Evolutionary conservation across 2,797 vertebrate species (phyloP).

Genomic region (Rhinella marina): DNA sequence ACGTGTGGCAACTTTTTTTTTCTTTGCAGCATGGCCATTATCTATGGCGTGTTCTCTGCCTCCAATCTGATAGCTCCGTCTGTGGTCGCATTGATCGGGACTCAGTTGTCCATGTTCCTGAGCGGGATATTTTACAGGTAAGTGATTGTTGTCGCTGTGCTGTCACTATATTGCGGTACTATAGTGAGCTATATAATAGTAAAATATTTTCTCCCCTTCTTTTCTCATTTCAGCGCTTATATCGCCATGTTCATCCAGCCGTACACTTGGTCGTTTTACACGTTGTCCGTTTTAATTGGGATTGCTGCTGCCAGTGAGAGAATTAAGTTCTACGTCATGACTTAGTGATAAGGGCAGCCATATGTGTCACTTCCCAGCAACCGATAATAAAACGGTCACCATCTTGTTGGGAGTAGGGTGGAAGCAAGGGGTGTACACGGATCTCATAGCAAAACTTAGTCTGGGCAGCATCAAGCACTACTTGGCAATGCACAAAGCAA

Average conservation of each 20-base stretch:
- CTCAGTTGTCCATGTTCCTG: slow-evolving; percentile 91
- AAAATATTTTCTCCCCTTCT: not conserved
- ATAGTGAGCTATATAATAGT: not conserved
- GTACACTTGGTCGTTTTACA: slow-evolving; percentile 92
- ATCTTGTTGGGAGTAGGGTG: too few relatives aligned
- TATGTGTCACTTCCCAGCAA: too few relatives aligned
- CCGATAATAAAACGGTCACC: too few relatives aligned
- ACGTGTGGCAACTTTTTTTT: not conserved
- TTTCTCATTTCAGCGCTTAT: slow-evolving; percentile 79
- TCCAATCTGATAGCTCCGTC: slow-evolving; percentile 94
- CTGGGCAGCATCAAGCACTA: too few relatives aligned
- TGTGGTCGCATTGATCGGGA: slow-evolving; percentile 88
- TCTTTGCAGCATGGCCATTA: slow-evolving; percentile 88
- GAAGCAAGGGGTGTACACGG: too few relatives aligned
- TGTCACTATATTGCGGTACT: not conserved
- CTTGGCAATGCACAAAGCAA: too few relatives aligned
- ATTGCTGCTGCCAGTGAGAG: slow-evolving; percentile 89
- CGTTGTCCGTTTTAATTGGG: slow-evolving; percentile 91
- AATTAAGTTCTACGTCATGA: not conserved
- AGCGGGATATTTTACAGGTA: slow-evolving; percentile 95
- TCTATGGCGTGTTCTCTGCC: slow-evolving; percentile 94
- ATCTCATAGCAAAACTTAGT: too few relatives aligned
- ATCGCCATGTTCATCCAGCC: slow-evolving; percentile 97
- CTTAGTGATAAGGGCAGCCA: too few relatives aligned
- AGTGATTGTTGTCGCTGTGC: slow-evolving; percentile 27